Base-by-base conservation (phyloP, 1,140 invertebrate genomes). In the Drosophila hydei region DNA sequence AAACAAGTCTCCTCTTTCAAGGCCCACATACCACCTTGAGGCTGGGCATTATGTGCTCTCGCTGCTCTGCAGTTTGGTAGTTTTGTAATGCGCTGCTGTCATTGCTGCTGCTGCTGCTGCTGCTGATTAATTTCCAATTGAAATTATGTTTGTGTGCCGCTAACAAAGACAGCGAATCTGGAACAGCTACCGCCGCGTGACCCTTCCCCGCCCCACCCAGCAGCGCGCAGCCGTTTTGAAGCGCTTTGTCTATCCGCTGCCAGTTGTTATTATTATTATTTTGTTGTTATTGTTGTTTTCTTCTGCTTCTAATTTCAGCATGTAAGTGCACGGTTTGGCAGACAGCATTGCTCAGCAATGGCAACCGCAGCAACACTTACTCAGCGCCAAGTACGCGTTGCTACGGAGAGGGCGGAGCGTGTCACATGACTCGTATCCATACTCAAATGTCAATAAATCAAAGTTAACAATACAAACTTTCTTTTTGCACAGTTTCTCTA, bases 111-210 rank as follows among this genome's bases (percentile, higher is more conserved):
- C 11, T 1, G 60, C 25, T 27, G 30, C 30, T 21, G 25, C 19
- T 71, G 58, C 36, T 63, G 67, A 63, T 71, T 71, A 71, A 64
- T 64, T 71, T 71, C 33, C 68, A 71, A 64, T 64, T 71, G 68
- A 50, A 56, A 64, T 71, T 71, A 71, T 71, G 58, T 54, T 61
- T 69, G 56, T 19, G 25, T 11, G 51, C 33, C 23, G 16, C 33
- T 50, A 51, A 71, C 67, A 70, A 55, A 63, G 51, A 40, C 50
- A n/a, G n/a, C n/a, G n/a, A n/a, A n/a, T n/a, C n/a, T n/a, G n/a
- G n/a, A n/a, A n/a, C n/a, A n/a, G n/a, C n/a, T n/a, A n/a, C n/a
- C n/a, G n/a, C n/a, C n/a, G n/a, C n/a, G n/a, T n/a, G n/a, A n/a
- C n/a, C n/a, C n/a, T n/a, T n/a, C n/a, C 43, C 30, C 36, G 16